Base-by-base conservation (phyloP, 2,797 vertebrate species). In the Geotrypetes seraphini region DNA sequence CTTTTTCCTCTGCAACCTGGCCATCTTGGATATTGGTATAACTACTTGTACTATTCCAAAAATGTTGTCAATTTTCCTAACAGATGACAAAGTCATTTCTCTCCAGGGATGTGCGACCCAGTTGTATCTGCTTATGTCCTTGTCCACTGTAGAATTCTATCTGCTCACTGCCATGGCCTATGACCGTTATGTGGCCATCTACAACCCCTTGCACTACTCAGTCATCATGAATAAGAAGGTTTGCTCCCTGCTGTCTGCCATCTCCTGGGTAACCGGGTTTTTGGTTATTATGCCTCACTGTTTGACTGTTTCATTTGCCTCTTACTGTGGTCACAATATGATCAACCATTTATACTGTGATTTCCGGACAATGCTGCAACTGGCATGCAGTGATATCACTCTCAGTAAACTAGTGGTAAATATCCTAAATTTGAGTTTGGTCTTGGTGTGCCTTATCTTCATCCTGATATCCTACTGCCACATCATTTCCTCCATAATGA, bases 341-440 rank as follows among this genome's bases (percentile, higher is more conserved):
- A 38, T 43, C 12, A 30, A 59, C 7, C 36, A 47, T 15, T 50
- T 55, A 21, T 61, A 50, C 24, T 53, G 52, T 24, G 46, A 55
- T 10, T 13, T 39, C 3, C 56, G 33, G 20, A 33, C 52, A 19
- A 43, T 60, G 22, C 12, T 55, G 21, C 51, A 41, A 4, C 43
- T 59, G 21, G 61, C 40, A 21, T 59, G 47, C 21, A 35, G 28
- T 8, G 25, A 57, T 28, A 38, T 25, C 2, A 14, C 3, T 5
- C n/a, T 31, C 2, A 46, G 55, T 25, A 33, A 61, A 37, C 23
- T 49, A 0, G 19, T 36, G 2, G 32, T 53, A 6, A 22, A 39
- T 3, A 31, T 55, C 13, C 30, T 43, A 2, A 47, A 38, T 0
- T 57, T 53, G 20, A 9, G 33, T 2, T 18, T 56, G 19, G 54